Evolutionary conservation across 1,140 invertebrate species (phyloP).

Genomic region (Ips typographus): DNA sequence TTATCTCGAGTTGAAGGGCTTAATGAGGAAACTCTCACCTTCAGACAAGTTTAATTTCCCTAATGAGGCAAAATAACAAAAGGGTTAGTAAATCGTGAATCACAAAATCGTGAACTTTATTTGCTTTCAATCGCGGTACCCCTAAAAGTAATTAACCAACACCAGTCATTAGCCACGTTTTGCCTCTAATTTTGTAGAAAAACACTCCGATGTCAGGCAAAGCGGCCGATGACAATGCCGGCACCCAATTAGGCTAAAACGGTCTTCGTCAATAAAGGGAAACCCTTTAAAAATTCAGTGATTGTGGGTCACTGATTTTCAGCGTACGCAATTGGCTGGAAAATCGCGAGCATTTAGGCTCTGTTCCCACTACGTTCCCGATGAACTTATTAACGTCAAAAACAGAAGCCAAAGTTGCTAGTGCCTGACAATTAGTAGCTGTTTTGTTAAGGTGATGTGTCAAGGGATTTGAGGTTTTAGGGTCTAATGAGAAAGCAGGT

Average conservation of each 20-base stretch:
- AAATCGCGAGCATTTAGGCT: constrained; percentile 22
- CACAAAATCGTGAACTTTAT: too few relatives aligned
- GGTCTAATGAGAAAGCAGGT: too few relatives aligned
- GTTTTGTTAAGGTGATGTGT: constrained; percentile 25
- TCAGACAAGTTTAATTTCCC: too few relatives aligned
- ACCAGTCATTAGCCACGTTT: constrained; percentile 16
- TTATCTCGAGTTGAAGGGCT: neutral
- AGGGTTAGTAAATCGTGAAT: neutral
- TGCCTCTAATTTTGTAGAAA: constrained; percentile 23
- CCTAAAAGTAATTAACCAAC: constrained; percentile 14
- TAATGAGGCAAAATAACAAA: neutral
- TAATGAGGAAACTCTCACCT: constrained; percentile 5
- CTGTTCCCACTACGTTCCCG: constrained; percentile 12
- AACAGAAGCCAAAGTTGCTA: constrained; percentile 23
- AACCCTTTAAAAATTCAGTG: constrained; percentile 28
- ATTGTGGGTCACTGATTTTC: constrained; percentile 26
- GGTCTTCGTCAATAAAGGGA: constrained; percentile 12
- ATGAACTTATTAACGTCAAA: constrained; percentile 33
- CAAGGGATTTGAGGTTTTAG: constrained; percentile 18
- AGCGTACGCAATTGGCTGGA: constrained; percentile 26
- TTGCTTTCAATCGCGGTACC: neutral
- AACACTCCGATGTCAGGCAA: constrained; percentile 15
- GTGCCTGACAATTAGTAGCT: constrained; percentile 23
- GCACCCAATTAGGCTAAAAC: constrained; percentile 25
- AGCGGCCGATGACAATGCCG: constrained; percentile 4